phyloP scores from a whole-genome alignment of 2,888 invertebrate genomes.

The Heliconius ethilla region DNA sequence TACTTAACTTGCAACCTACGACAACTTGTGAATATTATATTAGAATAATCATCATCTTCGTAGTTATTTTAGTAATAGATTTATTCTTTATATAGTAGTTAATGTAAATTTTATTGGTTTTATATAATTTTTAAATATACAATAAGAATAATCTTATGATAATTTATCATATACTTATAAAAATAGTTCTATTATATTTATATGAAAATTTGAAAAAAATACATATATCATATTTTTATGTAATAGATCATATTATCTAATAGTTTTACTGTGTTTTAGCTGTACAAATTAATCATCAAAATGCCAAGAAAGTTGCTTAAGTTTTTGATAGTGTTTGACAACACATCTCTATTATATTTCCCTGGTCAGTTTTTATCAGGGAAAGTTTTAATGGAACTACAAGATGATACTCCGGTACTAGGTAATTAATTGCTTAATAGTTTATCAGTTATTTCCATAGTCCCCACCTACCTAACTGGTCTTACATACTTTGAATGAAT shows the following conservation, averaged over 20 bases:
- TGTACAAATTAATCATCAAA: constrained; percentile 47
- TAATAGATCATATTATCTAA: background rate
- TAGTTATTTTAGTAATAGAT: constrained; percentile 1
- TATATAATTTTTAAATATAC: background rate
- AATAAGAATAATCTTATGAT: too few species aligned
- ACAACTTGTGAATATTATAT: constrained; percentile 34
- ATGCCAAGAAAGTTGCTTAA: constrained; percentile 95
- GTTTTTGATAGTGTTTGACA: constrained; percentile 96
- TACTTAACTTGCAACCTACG: constrained; percentile 73
- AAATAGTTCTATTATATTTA: background rate
- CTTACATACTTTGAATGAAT: constrained; percentile 16
- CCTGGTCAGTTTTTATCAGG: constrained; percentile 97
- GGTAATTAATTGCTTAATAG: constrained; percentile 76
- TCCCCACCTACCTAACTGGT: constrained; percentile 17
- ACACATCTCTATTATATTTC: constrained; percentile 94
- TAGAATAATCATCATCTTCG: constrained; percentile 44
- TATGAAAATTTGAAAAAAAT: background rate
- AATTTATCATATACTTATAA: background rate
- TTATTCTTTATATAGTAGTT: background rate
- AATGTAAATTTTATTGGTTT: background rate
- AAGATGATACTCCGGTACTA: constrained; percentile 95
- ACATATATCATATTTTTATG: too few species aligned
- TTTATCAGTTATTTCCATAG: background rate
- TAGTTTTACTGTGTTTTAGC: background rate
- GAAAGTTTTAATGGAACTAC: constrained; percentile 94